Conservation (phyloP, 2,888 invertebrate genomes). For the Spodoptera littoralis region DNA sequence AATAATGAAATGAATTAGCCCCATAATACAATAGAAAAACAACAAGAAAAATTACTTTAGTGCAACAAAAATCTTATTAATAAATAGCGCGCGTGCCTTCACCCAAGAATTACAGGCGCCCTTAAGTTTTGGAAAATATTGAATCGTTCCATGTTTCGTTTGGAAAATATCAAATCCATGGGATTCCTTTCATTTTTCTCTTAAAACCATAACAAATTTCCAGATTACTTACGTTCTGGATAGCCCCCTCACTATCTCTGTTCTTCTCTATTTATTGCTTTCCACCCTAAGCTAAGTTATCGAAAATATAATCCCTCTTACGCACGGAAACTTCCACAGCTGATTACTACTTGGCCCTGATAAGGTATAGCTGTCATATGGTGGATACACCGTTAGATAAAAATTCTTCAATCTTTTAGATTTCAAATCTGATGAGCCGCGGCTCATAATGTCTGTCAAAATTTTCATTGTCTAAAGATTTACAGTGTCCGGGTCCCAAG, state of each 20-base stretch:
- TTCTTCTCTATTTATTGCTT: slow-evolving; percentile 84
- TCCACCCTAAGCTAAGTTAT: slow-evolving; percentile 85
- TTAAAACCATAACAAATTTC: slow-evolving; percentile 87
- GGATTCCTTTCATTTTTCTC: slow-evolving; percentile 79
- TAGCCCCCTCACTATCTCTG: slow-evolving; percentile 73
- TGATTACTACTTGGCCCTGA: slow-evolving; percentile 84
- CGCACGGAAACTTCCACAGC: slow-evolving; percentile 83
- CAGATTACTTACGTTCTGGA: slow-evolving; percentile 79
- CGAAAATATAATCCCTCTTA: slow-evolving; percentile 88
- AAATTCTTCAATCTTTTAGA: not conserved
- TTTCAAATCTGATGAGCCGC: too few species aligned
- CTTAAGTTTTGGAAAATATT: slow-evolving; percentile 65
- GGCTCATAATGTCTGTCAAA: too few species aligned
- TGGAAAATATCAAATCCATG: too few species aligned
- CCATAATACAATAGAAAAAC: slow-evolving; percentile 1
- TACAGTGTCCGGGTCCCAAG: not conserved
- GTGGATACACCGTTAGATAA: slow-evolving; percentile 61
- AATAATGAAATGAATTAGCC: slow-evolving; percentile 1
- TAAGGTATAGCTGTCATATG: slow-evolving; percentile 68
- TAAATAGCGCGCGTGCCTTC: slow-evolving; percentile 53
- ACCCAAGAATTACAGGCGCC: slow-evolving; percentile 47
- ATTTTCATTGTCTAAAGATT: too few species aligned
- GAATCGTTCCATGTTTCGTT: too few species aligned
- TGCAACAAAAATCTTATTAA: slow-evolving; percentile 47
- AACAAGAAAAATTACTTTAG: slow-evolving; percentile 20